Conservation (phyloP, 37 sponge, comb jelly and placozoan genomes). For the Ianthella basta region DNA sequence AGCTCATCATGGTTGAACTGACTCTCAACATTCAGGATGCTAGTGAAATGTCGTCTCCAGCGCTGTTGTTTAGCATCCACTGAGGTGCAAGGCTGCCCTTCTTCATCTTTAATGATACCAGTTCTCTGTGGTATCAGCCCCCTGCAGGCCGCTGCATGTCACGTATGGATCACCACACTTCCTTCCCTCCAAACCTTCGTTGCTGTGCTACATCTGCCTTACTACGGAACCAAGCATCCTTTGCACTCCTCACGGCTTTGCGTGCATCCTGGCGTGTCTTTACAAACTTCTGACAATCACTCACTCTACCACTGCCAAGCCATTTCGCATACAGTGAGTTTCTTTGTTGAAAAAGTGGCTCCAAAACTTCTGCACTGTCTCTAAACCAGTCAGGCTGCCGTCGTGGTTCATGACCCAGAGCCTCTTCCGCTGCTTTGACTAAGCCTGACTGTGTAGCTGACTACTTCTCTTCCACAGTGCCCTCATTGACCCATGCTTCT, state of each 20-base stretch:
- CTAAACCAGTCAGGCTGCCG: too few relatives aligned
- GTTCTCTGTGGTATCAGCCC: not conserved
- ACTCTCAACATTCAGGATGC: constrained; percentile 13
- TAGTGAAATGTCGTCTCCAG: constrained; percentile 28
- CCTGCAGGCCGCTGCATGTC: constrained; percentile 29
- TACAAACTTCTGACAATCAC: not conserved
- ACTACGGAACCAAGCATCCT: constrained; percentile 13
- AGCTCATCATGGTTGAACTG: constrained; percentile 15
- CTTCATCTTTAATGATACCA: not conserved
- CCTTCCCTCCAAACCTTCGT: constrained; percentile 13
- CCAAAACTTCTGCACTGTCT: not conserved
- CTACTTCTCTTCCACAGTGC: too few relatives aligned
- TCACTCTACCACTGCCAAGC: not conserved
- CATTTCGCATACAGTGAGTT: not conserved
- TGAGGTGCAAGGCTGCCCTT: constrained; percentile 2
- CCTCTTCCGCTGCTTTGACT: too few relatives aligned
- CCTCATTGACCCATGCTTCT: too few relatives aligned
- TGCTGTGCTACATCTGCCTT: constrained; percentile 25
- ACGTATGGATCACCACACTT: constrained; percentile 10
- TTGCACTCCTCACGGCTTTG: not conserved
- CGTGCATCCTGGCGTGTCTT: not conserved
- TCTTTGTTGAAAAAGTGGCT: not conserved
- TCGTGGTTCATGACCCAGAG: too few relatives aligned
- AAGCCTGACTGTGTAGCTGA: too few relatives aligned
- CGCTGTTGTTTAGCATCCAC: not conserved